Conservation (phyloP, 1,140 invertebrate species). For the Glossosoma conforme region DNA sequence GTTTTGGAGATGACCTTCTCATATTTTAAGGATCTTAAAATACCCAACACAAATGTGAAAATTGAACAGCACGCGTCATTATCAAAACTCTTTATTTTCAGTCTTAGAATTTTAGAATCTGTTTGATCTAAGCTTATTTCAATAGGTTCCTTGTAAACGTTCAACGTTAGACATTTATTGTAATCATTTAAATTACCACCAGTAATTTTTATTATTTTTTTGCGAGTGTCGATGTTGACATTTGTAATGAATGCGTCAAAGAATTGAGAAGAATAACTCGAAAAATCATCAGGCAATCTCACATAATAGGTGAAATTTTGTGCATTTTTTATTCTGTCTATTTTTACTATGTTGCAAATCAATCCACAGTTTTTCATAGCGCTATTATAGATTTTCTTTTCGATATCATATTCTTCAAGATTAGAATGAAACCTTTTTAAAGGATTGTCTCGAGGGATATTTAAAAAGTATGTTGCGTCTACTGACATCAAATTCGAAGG, state of each 20-base stretch:
- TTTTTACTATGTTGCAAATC: not conserved
- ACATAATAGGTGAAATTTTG: not conserved
- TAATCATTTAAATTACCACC: too few species aligned
- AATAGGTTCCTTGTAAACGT: not conserved
- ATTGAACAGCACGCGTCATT: not conserved
- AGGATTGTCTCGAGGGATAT: not conserved
- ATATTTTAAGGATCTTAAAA: not conserved
- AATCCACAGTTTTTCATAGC: not conserved
- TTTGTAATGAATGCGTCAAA: not conserved
- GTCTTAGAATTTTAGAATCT: not conserved
- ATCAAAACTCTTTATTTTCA: not conserved
- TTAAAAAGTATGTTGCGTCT: not conserved
- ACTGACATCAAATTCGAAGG: not conserved
- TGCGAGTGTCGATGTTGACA: not conserved
- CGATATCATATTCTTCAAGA: not conserved
- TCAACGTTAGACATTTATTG: not conserved
- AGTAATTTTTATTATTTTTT: too few species aligned
- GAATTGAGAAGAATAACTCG: not conserved
- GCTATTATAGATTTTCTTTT: not conserved
- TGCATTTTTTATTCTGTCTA: not conserved
- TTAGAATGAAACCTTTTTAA: not conserved
- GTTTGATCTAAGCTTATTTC: not conserved
- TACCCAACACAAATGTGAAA: not conserved
- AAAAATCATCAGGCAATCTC: not conserved
- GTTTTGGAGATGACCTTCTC: not conserved